These are phyloP conservation scores for Hemicordylus capensis DNA, from an alignment of 2,113 vertebrate genomes.

Conservation along the genomic window DNA sequence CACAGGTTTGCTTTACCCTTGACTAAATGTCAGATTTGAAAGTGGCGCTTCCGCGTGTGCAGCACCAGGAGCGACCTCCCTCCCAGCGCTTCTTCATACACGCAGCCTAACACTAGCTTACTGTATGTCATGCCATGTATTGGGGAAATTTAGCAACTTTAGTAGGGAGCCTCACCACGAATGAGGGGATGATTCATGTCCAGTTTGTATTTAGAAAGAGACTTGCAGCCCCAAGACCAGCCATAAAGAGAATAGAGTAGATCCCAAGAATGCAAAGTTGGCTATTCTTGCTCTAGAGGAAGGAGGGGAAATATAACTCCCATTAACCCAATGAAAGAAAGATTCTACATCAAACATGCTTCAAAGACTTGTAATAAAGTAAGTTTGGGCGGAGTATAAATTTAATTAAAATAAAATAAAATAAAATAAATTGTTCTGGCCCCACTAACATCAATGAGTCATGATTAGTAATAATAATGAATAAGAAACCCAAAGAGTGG, in stretches of 20 bases:
- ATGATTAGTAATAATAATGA: not conserved
- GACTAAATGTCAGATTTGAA: too few relatives aligned
- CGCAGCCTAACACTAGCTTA: too few relatives aligned
- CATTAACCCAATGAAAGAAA: not conserved
- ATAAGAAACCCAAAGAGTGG: not conserved
- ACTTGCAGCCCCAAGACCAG: too few relatives aligned
- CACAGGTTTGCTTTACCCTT: too few relatives aligned
- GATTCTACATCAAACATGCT: not conserved
- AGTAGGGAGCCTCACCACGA: not conserved
- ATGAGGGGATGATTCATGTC: too few relatives aligned
- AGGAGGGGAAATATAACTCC: not conserved
- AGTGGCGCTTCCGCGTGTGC: too few relatives aligned
- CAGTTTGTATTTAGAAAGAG: too few relatives aligned
- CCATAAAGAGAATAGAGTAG: not conserved
- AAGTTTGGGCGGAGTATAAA: too few relatives aligned
- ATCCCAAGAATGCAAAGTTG: not conserved
- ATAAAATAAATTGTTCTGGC: not conserved
- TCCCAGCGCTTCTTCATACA: too few relatives aligned
- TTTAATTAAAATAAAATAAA: too few relatives aligned
- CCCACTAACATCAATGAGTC: not conserved
- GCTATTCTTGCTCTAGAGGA: not conserved
- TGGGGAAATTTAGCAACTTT: not conserved
- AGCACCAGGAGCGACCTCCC: too few relatives aligned
- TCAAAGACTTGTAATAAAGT: not conserved
- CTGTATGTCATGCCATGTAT: too few relatives aligned